Evolutionary conservation across 2,113 vertebrate genomes (phyloP), one percentile per base, ranked within the genome.

Genomic region (Columbina picui): DNA sequence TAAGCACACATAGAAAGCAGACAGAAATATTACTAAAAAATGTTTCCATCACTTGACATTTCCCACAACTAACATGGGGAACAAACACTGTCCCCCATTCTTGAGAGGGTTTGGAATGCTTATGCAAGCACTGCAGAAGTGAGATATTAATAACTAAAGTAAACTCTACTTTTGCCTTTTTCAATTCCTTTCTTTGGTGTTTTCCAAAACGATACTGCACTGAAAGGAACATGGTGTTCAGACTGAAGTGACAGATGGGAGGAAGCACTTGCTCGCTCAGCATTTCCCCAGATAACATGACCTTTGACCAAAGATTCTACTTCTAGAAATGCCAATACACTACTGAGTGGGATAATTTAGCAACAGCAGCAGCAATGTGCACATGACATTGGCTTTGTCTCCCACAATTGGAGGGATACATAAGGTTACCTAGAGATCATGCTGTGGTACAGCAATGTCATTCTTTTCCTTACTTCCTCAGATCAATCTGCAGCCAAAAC

Each of bases 21-120:
- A 82, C 57, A 94, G 38, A 97, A 30, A 91, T 73, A 91, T 14
- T 64, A 74, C 25, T 94, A 84, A 97, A 96, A 92, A 81, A 87
- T 71, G 38, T 84, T 91, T 94, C 61, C 73, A 59, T 50, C n/a
- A 81, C 52, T 69, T 96, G 84, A 71, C 56, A 91, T 50, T 77
- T 55, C 60, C 70, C 45, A 79, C 59, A 89, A 73, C n/a, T 57
- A 96, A 84, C 14, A 75, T 5, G 21, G 19, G 92, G 38, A 55
- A 94, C 64, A 67, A 67, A n/a, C 34, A 41, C 67, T 76, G 38
- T 60, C 71, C 64, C n/a, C 27, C 30, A 69, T 34, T 29, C 39
- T n/a, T 94, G 50, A 92, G 55, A 94, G 88, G 81, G 29, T 73
- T 71, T 91, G 49, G 23, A 32, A 88, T 79, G 39, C 45, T 25